Conservation (phyloP, 2,797 vertebrate genomes). For the Sebastes reedi region DNA sequence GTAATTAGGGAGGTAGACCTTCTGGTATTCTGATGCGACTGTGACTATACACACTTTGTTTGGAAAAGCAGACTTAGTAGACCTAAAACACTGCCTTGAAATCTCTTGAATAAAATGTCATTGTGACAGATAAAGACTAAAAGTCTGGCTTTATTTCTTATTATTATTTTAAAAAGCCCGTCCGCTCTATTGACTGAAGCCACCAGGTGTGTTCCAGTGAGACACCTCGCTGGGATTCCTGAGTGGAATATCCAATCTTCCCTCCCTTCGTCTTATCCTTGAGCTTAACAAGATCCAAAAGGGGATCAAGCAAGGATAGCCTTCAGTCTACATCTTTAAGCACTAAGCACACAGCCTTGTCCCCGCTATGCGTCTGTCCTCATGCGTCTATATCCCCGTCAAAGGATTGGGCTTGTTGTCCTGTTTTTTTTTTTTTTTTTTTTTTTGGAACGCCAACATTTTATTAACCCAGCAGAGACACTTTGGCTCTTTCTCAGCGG, state of each 20-base stretch:
- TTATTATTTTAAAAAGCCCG: not conserved
- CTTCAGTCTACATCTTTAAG: conserved; percentile 63
- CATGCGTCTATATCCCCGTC: conserved; percentile 7
- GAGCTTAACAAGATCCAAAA: conserved; percentile 65
- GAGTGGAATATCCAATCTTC: conserved; percentile 48
- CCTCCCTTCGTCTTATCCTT: conserved; percentile 49
- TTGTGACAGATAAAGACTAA: not conserved
- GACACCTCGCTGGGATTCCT: conserved; percentile 38
- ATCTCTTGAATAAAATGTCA: conserved; percentile 1
- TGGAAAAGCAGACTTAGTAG: not conserved
- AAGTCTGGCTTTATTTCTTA: not conserved
- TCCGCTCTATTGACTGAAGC: conserved; percentile 29
- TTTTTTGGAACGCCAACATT: conserved; percentile 6
- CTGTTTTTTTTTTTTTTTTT: conserved; percentile 2
- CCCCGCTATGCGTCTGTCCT: conserved; percentile 40
- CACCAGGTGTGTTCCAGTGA: conserved; percentile 34
- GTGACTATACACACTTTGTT: conserved; percentile 4
- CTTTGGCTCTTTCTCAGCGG: conserved; percentile 5
- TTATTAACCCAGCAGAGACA: conserved; percentile 29
- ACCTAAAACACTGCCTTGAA: not conserved
- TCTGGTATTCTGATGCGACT: conserved; percentile 17
- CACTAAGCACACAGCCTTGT: conserved; percentile 47
- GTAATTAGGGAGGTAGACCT: conserved; percentile 32
- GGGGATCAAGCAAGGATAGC: conserved; percentile 57
- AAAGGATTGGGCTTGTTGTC: conserved; percentile 19